These are phyloP conservation scores for Orussus abietinus DNA, from an alignment of 1,140 invertebrate species.

Conservation along the genomic window DNA sequence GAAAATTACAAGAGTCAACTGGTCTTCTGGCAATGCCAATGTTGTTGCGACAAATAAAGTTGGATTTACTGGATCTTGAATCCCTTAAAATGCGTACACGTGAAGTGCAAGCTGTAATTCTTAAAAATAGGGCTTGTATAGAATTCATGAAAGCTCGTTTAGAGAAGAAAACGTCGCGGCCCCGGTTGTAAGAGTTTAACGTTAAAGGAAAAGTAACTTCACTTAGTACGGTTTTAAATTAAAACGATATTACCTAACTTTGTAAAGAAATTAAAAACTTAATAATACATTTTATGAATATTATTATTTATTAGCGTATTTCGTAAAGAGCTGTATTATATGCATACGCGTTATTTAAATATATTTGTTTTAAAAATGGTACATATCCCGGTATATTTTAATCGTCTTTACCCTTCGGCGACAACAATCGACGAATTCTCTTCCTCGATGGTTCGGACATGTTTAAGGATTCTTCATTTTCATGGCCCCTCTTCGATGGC, in stretches of 20 bases:
- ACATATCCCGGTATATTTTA: neutral
- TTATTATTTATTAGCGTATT: too few relatives aligned
- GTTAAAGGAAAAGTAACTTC: constrained; percentile 13
- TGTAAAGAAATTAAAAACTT: too few relatives aligned
- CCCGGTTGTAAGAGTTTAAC: too few relatives aligned
- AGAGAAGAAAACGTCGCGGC: too few relatives aligned
- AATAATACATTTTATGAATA: too few relatives aligned
- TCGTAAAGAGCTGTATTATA: too few relatives aligned
- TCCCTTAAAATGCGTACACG: too few relatives aligned
- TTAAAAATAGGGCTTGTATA: too few relatives aligned
- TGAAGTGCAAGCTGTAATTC: too few relatives aligned
- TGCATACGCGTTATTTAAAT: too few relatives aligned
- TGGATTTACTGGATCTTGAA: constrained; percentile 1
- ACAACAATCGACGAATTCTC: neutral
- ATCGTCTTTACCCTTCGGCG: neutral
- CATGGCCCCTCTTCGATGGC: constrained; percentile 1
- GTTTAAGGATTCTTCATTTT: constrained; percentile 5
- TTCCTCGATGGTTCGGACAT: neutral
- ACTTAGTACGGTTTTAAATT: neutral
- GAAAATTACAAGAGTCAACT: constrained; percentile 1
- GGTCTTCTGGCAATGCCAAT: constrained; percentile 13
- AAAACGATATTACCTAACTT: too few relatives aligned
- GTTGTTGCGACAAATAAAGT: constrained; percentile 8
- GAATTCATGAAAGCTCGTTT: too few relatives aligned
- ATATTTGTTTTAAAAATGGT: neutral